These are phyloP conservation scores for Hirtodrosophila duncani DNA, from an alignment of 2,888 invertebrate species.

Conservation along the genomic window DNA sequence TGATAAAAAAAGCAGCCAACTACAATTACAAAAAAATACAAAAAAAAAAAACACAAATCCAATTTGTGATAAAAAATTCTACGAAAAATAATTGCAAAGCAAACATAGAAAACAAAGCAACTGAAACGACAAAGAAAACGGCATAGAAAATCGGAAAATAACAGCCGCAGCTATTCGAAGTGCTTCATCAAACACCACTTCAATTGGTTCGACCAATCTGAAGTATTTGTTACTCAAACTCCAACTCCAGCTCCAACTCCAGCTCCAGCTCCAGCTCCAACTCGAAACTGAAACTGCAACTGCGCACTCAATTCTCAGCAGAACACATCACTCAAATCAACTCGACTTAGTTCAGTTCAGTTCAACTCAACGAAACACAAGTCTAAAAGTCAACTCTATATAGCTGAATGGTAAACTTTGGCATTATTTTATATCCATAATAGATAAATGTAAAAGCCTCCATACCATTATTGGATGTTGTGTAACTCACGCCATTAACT, in stretches of 20 bases:
- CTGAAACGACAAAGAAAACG: slow-evolving; percentile 20
- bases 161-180: slow-evolving; percentile 7
- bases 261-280: not conserved
- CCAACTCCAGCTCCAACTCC: not conserved
- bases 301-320: slow-evolving; percentile 10
- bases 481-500: slow-evolving; percentile 63
- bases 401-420: slow-evolving; percentile 63
- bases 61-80: slow-evolving; percentile 35
- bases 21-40: slow-evolving; percentile 32
- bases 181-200: slow-evolving; percentile 8
- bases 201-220: slow-evolving; percentile 8
- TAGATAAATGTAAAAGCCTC: slow-evolving; percentile 28
- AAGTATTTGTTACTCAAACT: slow-evolving; percentile 19
- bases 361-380: slow-evolving; percentile 26
- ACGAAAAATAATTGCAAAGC: slow-evolving; percentile 16
- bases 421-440: slow-evolving; percentile 44
- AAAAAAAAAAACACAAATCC: slow-evolving; percentile 18
- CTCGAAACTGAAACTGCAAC: not conserved
- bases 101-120: slow-evolving; percentile 8
- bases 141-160: slow-evolving; percentile 29
- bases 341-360: slow-evolving; percentile 25
- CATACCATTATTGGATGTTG: slow-evolving; percentile 57
- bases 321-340: no score
- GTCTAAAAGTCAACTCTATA: slow-evolving; percentile 24
- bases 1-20: slow-evolving; percentile 28